Base-by-base conservation (phyloP, 2,797 vertebrate genomes). In the Clarias laeviceps region DNA sequence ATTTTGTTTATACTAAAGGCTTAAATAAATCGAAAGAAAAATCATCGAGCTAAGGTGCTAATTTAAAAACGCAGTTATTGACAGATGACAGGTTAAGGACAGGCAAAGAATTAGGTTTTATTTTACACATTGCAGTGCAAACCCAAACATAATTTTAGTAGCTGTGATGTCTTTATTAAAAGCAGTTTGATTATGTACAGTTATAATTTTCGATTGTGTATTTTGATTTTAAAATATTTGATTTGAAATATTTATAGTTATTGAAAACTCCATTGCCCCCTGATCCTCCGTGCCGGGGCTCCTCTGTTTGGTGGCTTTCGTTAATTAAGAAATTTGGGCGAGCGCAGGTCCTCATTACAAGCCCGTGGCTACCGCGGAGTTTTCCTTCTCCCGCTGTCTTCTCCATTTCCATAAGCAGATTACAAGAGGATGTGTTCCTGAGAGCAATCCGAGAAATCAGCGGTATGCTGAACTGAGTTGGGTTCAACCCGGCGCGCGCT, bases 251-350 rank as follows among this genome's bases (percentile, higher is more conserved):
- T 14, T 54, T 54, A 14, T 54, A 54, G 12, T 14, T 54, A 14
- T 40, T 70, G 68, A 86, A 86, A 81, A 80, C 83, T 59, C 73
- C 84, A 64, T 34, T 80, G 68, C 84, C 89, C 82, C 90, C 85
- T 91, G 88, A 88, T 88, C 81, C 85, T 87, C 95, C 89, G 92
- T 91, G 94, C 94, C 94, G 96, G 96, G 97, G 96, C 96, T 96
- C 96, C 93, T 86, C 89, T 84, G 72, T 82, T 84, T 85, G 37
- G 32, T 54, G 85, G 86, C 78, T 91, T 89, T 90, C 91, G 92
- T 95, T 97, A 97, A 97, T 97, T 95, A 95, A 95, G 92, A 95
- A 94, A 96, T 96, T 94, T 95, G 87, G 94, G 91, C 84, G 92
- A 93, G 91, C 92, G 90, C 94, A 79, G 92, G 91, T 91, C 92